Conservation (phyloP, 2,888 invertebrate species). For the Pristionchus exspectatus region DNA sequence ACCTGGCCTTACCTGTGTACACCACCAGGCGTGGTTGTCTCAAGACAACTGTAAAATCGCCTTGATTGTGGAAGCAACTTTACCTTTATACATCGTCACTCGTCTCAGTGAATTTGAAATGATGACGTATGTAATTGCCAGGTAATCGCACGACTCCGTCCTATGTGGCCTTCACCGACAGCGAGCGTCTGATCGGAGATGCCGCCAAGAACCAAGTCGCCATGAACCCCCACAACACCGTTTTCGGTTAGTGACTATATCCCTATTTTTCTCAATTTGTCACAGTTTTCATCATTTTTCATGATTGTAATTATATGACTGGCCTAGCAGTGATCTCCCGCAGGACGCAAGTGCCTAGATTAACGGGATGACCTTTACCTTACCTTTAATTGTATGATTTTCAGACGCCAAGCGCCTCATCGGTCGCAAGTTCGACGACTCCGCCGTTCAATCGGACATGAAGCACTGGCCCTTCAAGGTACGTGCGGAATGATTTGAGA, state of each 20-base stretch:
- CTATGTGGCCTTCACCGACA: conserved; percentile 82
- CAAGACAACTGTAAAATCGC: no score
- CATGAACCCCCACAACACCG: conserved; percentile 81
- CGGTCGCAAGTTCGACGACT: conserved; percentile 81
- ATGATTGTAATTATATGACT: no score
- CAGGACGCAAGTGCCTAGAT: no score
- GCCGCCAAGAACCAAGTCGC: conserved; percentile 82
- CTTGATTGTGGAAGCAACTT: no score
- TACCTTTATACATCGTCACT: no score
- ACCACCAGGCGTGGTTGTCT: no score
- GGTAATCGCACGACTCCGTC: conserved; percentile 82
- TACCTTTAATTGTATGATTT: conserved; percentile 52
- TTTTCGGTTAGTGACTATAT: conserved; percentile 79
- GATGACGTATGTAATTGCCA: conserved; percentile 31
- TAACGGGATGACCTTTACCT: no score
- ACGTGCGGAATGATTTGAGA: conserved; percentile 65
- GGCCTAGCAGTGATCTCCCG: no score
- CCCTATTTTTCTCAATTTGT: conserved; percentile 58
- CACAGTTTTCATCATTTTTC: not conserved
- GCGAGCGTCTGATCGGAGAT: conserved; percentile 81
- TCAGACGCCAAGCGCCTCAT: conserved; percentile 80
- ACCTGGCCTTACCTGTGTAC: no score
- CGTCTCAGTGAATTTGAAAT: not conserved
- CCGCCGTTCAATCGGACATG: conserved; percentile 79
- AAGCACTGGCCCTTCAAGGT: conserved; percentile 80